Evolutionary conservation across 2,888 invertebrate species (phyloP).

Genomic region (Lycocerus yunnanus): DNA sequence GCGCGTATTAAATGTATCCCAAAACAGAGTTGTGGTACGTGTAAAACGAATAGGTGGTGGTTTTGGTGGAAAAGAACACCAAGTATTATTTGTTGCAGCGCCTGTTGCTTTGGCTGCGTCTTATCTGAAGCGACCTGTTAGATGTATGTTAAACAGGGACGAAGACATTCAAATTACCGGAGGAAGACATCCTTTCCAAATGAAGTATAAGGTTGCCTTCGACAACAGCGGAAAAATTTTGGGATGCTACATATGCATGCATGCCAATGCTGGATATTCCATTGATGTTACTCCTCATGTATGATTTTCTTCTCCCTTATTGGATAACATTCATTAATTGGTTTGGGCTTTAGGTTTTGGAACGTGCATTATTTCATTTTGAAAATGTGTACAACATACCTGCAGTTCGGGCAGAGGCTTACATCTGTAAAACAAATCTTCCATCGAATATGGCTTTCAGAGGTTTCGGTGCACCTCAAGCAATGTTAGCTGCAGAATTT

Average conservation of each 20-base stretch:
- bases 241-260: constrained; percentile 74
- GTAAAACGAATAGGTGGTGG: constrained; percentile 93
- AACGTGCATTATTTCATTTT: constrained; percentile 81
- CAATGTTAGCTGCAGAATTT: constrained; percentile 83
- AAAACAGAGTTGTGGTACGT: constrained; percentile 73
- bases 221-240: constrained; percentile 75
- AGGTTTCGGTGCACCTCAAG: constrained; percentile 91
- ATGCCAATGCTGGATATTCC: constrained; percentile 83
- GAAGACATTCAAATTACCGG: constrained; percentile 94
- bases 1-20: constrained; percentile 71
- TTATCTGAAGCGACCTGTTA: constrained; percentile 76
- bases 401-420: constrained; percentile 70
- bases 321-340: neutral
- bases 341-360: constrained; percentile 67
- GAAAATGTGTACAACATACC: constrained; percentile 85
- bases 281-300: constrained; percentile 70
- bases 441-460: constrained; percentile 93
- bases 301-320: neutral
- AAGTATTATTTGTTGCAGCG: constrained; percentile 67
- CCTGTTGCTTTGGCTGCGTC: constrained; percentile 83
- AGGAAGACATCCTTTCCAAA: constrained; percentile 85
- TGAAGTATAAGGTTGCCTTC: constrained; percentile 83
- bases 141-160: constrained; percentile 89
- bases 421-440: constrained; percentile 84
- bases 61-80: constrained; percentile 93